Conservation (phyloP, 1,140 invertebrate species). For the Trachelipus rathkii region DNA sequence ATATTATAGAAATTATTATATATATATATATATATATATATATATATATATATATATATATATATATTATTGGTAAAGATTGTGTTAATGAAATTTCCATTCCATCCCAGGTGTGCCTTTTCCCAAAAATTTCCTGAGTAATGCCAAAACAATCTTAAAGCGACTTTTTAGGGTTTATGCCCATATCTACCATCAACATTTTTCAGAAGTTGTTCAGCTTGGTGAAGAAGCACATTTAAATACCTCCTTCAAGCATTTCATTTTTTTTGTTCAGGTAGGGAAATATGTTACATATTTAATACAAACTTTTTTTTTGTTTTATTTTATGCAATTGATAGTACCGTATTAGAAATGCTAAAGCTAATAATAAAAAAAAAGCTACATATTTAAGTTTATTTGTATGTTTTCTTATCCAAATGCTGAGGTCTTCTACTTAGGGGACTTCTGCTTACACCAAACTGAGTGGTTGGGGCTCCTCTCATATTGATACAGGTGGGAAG, state of each 20-base stretch:
- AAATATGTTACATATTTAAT: slow-evolving; percentile 48
- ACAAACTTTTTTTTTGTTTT: too few species aligned
- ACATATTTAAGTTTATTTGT: too few species aligned
- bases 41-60: slow-evolving; percentile 19
- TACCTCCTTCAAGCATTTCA: slow-evolving; percentile 99
- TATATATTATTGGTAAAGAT: not conserved
- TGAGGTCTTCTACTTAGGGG: too few species aligned
- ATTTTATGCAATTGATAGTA: too few species aligned
- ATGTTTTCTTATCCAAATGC: too few species aligned
- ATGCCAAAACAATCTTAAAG: slow-evolving; percentile 97
- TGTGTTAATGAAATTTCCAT: not conserved
- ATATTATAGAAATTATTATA: slow-evolving; percentile 15
- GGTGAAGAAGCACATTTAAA: slow-evolving; percentile 99
- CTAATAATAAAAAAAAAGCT: too few species aligned
- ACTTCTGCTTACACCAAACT: too few species aligned
- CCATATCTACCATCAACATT: slow-evolving; percentile 99
- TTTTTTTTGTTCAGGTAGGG: slow-evolving; percentile 92
- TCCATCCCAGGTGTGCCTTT: slow-evolving; percentile 80
- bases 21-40: slow-evolving; percentile 15
- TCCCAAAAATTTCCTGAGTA: slow-evolving; percentile 94
- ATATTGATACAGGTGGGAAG: too few species aligned
- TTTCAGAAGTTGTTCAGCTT: slow-evolving; percentile 92
- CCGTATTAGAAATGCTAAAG: too few species aligned
- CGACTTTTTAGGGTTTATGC: slow-evolving; percentile 97
- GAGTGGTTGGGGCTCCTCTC: too few species aligned